Evolutionary conservation across 2,797 vertebrate species (phyloP).

Genomic region (Nyctalus aviator): DNA sequence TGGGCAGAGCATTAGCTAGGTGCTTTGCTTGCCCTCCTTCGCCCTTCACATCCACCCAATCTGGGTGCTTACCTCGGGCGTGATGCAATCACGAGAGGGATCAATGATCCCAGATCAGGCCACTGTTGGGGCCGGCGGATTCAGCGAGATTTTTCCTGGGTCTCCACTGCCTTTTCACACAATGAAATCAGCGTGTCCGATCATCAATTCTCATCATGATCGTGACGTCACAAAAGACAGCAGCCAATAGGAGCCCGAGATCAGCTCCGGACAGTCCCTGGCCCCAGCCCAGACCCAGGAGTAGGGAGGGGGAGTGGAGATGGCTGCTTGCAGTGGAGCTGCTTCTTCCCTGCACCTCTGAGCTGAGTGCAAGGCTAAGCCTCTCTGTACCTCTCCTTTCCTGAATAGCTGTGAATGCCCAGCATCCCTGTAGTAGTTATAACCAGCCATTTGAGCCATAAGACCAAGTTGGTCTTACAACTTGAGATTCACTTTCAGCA

Average conservation of each 20-base stretch:
- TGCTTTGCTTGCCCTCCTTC: constrained; percentile 43
- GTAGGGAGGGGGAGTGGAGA: constrained; percentile 63
- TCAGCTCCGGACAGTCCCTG: constrained; percentile 91
- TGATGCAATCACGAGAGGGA: constrained; percentile 58
- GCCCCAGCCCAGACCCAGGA: constrained; percentile 83
- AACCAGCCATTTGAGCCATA: constrained; percentile 57
- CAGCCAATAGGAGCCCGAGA: constrained; percentile 93
- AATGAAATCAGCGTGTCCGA: constrained; percentile 99
- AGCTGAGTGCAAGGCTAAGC: background rate
- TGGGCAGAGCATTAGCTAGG: constrained; percentile 49
- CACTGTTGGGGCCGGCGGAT: constrained; percentile 83
- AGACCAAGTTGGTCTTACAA: constrained; percentile 64
- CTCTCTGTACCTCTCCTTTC: constrained; percentile 9
- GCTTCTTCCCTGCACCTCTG: background rate
- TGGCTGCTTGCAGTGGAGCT: constrained; percentile 62
- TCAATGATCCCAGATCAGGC: constrained; percentile 61
- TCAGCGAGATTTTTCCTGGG: constrained; percentile 94
- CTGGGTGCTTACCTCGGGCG: constrained; percentile 72
- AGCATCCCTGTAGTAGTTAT: constrained; percentile 50
- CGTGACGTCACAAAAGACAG: constrained; percentile 96
- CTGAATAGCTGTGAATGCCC: constrained; percentile 33
- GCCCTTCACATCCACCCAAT: constrained; percentile 60
- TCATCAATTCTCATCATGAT: constrained; percentile 99
- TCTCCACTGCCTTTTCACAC: constrained; percentile 94
- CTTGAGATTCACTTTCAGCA: constrained; percentile 54